Conservation (phyloP, 2,888 invertebrate genomes). For the Campoplex nolae region DNA sequence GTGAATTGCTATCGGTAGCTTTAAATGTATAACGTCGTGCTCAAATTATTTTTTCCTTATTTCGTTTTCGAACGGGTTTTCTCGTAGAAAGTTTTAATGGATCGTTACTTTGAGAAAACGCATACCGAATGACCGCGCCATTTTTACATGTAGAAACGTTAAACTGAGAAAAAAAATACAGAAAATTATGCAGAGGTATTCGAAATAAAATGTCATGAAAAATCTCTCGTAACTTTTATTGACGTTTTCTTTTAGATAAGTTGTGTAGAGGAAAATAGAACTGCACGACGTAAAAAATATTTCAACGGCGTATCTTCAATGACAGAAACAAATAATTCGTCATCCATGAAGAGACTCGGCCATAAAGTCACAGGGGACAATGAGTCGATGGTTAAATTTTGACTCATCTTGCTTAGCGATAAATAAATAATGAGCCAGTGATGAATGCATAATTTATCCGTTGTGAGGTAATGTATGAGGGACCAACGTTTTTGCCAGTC, state of each 20-base stretch:
- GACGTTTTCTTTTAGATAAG: not conserved
- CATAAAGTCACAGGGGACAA: not conserved
- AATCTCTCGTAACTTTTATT: not conserved
- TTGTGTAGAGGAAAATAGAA: too few species aligned
- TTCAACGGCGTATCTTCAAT: not conserved
- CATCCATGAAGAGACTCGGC: not conserved
- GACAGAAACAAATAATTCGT: not conserved
- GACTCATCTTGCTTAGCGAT: not conserved
- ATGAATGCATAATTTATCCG: conserved; percentile 49
- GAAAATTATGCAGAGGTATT: not conserved
- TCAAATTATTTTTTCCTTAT: not conserved
- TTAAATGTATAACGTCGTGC: not conserved
- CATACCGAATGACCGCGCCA: not conserved
- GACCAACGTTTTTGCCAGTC: conserved; percentile 47
- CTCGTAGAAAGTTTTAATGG: not conserved
- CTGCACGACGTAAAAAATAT: not conserved
- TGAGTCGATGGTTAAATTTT: not conserved
- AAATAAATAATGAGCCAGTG: conserved; percentile 15
- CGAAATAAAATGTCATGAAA: not conserved
- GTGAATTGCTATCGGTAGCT: conserved; percentile 1
- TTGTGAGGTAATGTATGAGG: conserved; percentile 10
- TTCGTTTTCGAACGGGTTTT: not conserved
- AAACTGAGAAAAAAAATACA: not conserved
- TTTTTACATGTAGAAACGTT: not conserved
- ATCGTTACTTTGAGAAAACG: not conserved